These are phyloP conservation scores for Drusus annulatus DNA, from an alignment of 1,140 invertebrate species.

Conservation along the genomic window DNA sequence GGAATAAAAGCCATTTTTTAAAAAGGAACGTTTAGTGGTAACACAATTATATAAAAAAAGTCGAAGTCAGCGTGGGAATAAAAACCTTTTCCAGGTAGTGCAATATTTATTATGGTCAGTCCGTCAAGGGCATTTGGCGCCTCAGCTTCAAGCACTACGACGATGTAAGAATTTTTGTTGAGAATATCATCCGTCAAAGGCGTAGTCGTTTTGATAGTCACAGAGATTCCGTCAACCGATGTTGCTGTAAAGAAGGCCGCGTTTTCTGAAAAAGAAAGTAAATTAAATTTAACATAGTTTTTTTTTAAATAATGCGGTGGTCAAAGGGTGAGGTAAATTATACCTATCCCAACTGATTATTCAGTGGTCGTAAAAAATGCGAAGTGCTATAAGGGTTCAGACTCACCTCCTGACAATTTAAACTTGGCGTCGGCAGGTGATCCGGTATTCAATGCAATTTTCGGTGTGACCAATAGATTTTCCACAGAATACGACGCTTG, in stretches of 20 bases:
- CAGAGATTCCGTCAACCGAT: background rate
- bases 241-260: background rate
- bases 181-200: background rate
- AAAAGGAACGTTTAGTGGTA: background rate
- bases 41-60: too few species aligned
- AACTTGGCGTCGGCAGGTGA: background rate
- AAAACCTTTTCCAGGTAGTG: background rate
- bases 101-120: background rate
- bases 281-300: background rate
- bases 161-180: background rate
- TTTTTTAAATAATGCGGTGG: too few species aligned
- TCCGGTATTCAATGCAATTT: too few species aligned
- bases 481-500: too few species aligned
- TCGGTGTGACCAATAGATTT: too few species aligned
- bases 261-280: background rate
- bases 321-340: too few species aligned
- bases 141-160: background rate
- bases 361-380: too few species aligned
- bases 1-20: too few species aligned
- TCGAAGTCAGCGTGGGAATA: too few species aligned
- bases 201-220: background rate
- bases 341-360: too few species aligned
- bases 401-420: constrained; percentile 1
- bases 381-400: too few species aligned
- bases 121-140: background rate